Conservation (phyloP, 2,888 invertebrate species). For the Artemia sinica region DNA sequence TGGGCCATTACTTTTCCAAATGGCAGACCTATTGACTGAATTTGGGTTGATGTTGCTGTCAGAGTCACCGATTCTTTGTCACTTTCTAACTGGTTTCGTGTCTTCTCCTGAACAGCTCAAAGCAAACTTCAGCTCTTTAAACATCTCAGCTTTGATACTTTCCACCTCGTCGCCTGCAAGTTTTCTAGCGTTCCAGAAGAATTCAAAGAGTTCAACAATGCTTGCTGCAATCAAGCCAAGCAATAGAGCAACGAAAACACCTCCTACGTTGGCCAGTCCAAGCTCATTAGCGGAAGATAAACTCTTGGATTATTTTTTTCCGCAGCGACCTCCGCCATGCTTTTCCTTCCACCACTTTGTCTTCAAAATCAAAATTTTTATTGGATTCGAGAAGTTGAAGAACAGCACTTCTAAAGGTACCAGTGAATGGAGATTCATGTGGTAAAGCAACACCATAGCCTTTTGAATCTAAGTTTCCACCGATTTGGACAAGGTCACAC, state of each 20-base stretch:
- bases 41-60: neutral
- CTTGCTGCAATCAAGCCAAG: slow-evolving; percentile 80
- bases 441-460: slow-evolving; percentile 91
- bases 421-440: too few relatives aligned
- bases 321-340: too few relatives aligned
- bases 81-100: neutral
- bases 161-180: slow-evolving; percentile 28
- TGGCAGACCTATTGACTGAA: slow-evolving; percentile 7
- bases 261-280: slow-evolving; percentile 84
- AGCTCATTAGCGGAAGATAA: slow-evolving; percentile 32
- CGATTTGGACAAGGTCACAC: slow-evolving; percentile 74
- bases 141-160: slow-evolving; percentile 17
- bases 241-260: slow-evolving; percentile 87
- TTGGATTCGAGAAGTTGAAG: too few relatives aligned
- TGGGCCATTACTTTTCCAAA: neutral
- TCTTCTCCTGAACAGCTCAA: slow-evolving; percentile 18
- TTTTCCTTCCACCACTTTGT: too few relatives aligned
- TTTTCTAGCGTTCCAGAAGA: slow-evolving; percentile 86
- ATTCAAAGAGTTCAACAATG: slow-evolving; percentile 83
- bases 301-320: slow-evolving; percentile 31
- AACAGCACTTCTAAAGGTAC: too few relatives aligned
- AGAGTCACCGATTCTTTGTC: neutral
- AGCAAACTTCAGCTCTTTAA: slow-evolving; percentile 18
- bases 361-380: too few relatives aligned
- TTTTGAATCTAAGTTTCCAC: slow-evolving; percentile 77